Base-by-base conservation (phyloP, 2,113 vertebrate genomes). In the Jaculus jaculus region DNA sequence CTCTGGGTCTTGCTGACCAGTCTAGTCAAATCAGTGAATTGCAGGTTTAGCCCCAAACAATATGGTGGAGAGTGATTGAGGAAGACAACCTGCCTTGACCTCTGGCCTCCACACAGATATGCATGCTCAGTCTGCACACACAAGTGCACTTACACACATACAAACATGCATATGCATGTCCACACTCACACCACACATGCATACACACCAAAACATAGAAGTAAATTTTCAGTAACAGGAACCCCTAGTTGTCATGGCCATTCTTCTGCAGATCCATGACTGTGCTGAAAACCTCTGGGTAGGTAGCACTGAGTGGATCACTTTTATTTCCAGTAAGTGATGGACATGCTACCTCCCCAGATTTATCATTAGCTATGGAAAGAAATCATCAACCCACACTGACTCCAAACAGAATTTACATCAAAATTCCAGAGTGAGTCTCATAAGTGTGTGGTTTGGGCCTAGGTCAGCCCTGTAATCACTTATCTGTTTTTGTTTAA, bases 341-440 rank as follows among this genome's bases (percentile, higher is more conserved):
- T 39, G 13, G 47, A 60, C 7, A 37, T 1, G 66, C 15, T 18
- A 7, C 69, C 26, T 63, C 66, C 32, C 10, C 54, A 71, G 66
- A 68, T 86, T 85, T 83, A 26, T 79, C 47, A 71, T 37, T 79
- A 34, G 26, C 42, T 73, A 61, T 86, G 60, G 77, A 65, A 91
- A n/a, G 42, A 84, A 39, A 17, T 61, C 34, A 61, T 9, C 54
- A 74, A 51, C 18, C 34, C 17, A 9, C n/a, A 88, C 30, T 34
- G n/a, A 87, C 18, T 66, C 42, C 71, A 77, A 91, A 92, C 63
- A 23, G 71, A 93, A 83, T 73, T 69, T 51, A 89, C 86, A 89
- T 66, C 68, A 54, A 51, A 93, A 78, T 80, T 39, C 24, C 17
- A 65, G 39, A 30, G 2, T 2, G 1, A 24, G 5, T n/a, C 47